Base-by-base conservation (phyloP, 2,113 vertebrate genomes). In the Cnemophilus loriae region DNA sequence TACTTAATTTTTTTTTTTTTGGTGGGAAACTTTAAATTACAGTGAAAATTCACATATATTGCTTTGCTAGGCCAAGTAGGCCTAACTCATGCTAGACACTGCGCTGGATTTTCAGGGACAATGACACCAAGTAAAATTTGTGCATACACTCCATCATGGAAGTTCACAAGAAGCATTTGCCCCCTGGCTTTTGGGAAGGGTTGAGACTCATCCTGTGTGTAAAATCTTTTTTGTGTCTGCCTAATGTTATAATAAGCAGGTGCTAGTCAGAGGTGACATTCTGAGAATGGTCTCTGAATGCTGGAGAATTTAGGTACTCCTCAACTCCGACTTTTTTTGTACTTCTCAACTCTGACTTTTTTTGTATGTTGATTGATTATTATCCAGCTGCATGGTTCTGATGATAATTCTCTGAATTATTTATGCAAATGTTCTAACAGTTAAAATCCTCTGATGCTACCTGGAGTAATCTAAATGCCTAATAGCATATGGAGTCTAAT, bases 341-440 rank as follows among this genome's bases (percentile, higher is more conserved):
- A 12, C 63, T 90, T 90, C 82, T 73, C 63, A 57, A 46, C 64
- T 95, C 73, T 50, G 47, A 42, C 28, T 85, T 70, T 74, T n/a
- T 63, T 55, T 81, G 42, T 85, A 53, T 59, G 46, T 50, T 52
- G 35, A 71, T 89, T 77, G 70, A 76, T 84, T 60, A 68, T 92
- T 91, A 83, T 88, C 87, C 70, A 49, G 39, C 71, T 89, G 78
- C 41, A 30, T 56, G 67, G 61, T 90, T 92, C 89, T 95, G 50
- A 87, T 77, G 79, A 27, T 94, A 95, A 97, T 97, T 95, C 70
- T 93, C 81, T 84, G 95, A 89, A 96, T 96, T 96, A 96, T 96
- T 97, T 92, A 83, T 94, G 95, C 89, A 88, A 97, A 95, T 96
- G 15, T 76, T 79, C 70, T 79, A 96, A 90, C 78, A 85, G 95